These are phyloP conservation scores for Vulpes ferrilata DNA, from an alignment of 2,113 vertebrate genomes.

Conservation along the genomic window DNA sequence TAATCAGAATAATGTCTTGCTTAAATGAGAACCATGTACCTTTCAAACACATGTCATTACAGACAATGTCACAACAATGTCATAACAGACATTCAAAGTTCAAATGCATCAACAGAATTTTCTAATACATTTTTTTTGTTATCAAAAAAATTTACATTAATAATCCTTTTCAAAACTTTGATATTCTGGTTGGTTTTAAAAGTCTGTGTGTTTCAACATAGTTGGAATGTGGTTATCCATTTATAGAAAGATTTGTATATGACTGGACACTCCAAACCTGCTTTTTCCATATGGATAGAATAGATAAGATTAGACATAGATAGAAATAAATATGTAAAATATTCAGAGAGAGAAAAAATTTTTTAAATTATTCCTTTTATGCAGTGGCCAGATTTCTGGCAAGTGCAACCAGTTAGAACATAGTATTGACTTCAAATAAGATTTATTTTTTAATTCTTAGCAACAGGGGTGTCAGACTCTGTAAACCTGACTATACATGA, in stretches of 20 bases:
- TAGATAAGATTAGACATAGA: constrained; percentile 49
- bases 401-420: constrained; percentile 7
- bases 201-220: not conserved
- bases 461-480: not conserved
- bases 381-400: constrained; percentile 28
- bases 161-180: constrained; percentile 32
- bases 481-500: not conserved
- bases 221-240: constrained; percentile 8
- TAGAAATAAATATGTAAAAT: constrained; percentile 48
- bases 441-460: not conserved
- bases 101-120: not conserved
- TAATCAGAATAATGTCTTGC: not conserved
- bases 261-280: constrained; percentile 15
- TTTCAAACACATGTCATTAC: not conserved
- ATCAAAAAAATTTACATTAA: not conserved
- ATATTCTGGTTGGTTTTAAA: constrained; percentile 50
- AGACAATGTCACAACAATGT: not conserved
- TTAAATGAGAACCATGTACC: not conserved
- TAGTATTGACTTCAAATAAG: not conserved
- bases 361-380: constrained; percentile 39
- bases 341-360: constrained; percentile 23
- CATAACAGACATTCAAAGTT: not conserved
- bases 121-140: not conserved
- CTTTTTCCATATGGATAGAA: constrained; percentile 20
- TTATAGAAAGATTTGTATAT: constrained; percentile 33